Base-by-base conservation (phyloP, 64 coral and sea anemone genomes). In the Anthopleura sola region DNA sequence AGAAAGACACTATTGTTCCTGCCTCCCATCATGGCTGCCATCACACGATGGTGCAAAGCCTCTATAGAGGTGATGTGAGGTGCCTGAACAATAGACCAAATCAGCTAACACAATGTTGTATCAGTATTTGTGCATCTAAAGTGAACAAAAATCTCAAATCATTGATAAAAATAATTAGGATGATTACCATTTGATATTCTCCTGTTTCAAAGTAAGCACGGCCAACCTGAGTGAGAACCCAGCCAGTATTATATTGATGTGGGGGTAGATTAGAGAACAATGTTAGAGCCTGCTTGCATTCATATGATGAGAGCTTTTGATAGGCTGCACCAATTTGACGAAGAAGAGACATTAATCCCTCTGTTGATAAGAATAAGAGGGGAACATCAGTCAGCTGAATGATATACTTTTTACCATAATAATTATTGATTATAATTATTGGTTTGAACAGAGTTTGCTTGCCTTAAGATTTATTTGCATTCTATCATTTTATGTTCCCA, bases 171-270 rank as follows among this genome's bases (percentile, higher is more conserved):
- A 78, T 15, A 81, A 47, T 3, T 9, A 48, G 19, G 44, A 38
- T 79, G 8, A 79, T 81, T 90, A 99, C 97, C 86, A 92, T 86
- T 29, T 92, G 92, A 88, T 99, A 99, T 32, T 99, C 93, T 6
- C 93, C 97, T 40, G 94, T 93, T 85, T 99, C 97, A 92, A 99
- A 99, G 90, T 99, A 86, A 36, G 69, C 87, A 4, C 93, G 89
- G 9, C 93, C 97, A 24, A 99, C 90, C 71, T 99, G 97, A 3
- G 92, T 92, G 23, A 99, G 51, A 6, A 99, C 93, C 97, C 97
- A 99, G 28, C 86, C 84, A 36, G 97, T 99, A 54, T 95, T 99
- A 37, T 99, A 87, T 82, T 99, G 97, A 34, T 99, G 97, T 12
- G 97, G 89, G 49, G 93, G 87, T 24, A 99, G 81, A 40, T 80